Conservation (phyloP, 2,113 vertebrate species). For the Condylura cristata region DNA sequence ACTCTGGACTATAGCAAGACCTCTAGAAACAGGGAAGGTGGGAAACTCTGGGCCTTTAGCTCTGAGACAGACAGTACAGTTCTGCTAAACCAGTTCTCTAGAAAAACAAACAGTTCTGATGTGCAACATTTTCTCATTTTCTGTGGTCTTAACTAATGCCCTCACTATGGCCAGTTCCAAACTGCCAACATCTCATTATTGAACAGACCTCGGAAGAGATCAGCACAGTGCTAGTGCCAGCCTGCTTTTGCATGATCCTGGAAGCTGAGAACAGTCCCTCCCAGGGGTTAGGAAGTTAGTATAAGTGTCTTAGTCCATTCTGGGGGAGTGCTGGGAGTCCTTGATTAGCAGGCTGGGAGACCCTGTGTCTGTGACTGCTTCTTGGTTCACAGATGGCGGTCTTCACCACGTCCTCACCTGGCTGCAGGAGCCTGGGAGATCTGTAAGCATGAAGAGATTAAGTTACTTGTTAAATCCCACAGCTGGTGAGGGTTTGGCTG, state of each 20-base stretch:
- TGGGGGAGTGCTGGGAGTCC: background rate
- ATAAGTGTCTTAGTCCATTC: background rate
- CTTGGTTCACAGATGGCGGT: background rate
- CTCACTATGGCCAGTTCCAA: background rate
- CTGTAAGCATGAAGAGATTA: background rate
- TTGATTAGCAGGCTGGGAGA: background rate
- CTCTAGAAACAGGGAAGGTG: background rate
- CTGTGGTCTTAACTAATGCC: background rate
- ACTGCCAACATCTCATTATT: background rate
- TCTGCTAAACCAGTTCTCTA: background rate
- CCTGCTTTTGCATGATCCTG: rapidly evolving
- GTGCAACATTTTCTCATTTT: background rate
- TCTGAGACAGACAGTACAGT: background rate
- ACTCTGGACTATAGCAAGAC: background rate
- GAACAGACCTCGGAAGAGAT: background rate
- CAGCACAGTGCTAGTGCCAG: background rate
- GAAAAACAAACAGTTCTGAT: background rate
- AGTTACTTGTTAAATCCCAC: background rate
- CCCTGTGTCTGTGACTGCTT: background rate
- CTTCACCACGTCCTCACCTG: background rate
- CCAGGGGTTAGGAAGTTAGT: background rate
- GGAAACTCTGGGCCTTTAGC: background rate
- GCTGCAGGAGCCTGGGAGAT: background rate
- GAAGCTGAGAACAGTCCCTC: background rate
- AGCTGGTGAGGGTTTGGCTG: background rate